These are phyloP conservation scores for Parauchenoglanis ngamensis DNA, from an alignment of 2,797 vertebrate species.

Conservation along the genomic window DNA sequence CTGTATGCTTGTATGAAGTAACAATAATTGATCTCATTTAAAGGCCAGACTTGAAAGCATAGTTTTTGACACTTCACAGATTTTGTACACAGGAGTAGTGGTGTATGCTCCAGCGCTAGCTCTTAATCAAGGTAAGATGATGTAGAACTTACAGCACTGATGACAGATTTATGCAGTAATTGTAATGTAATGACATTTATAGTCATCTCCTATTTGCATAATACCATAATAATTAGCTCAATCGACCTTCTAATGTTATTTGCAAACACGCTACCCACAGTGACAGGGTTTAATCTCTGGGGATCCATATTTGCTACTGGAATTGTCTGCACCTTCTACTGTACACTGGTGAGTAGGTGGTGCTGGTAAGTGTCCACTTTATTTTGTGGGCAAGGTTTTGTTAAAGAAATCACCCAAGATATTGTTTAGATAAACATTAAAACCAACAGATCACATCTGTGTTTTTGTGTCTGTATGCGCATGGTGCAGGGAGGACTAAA, in stretches of 20 bases:
- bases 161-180: neutral
- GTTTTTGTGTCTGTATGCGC: constrained; percentile 39
- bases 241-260: constrained; percentile 64
- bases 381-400: neutral
- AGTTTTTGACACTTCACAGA: constrained; percentile 62
- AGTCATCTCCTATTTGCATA: neutral
- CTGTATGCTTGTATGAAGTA: neutral
- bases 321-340: constrained; percentile 83
- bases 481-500: constrained; percentile 78
- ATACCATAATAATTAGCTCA: neutral
- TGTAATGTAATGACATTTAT: neutral
- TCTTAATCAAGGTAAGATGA: constrained; percentile 83
- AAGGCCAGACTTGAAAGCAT: neutral
- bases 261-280: constrained; percentile 59
- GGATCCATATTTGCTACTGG: constrained; percentile 83
- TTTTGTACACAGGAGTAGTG: constrained; percentile 85
- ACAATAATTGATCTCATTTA: neutral
- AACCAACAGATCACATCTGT: constrained; percentile 2
- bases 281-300: constrained; percentile 83
- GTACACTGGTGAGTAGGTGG: constrained; percentile 77
- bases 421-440: constrained; percentile 1
- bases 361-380: neutral
- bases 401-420: no score
- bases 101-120: constrained; percentile 86
- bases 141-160: neutral